These are phyloP conservation scores for Eupithecia pulchellata DNA, from an alignment of 2,888 invertebrate genomes.

Conservation along the genomic window DNA sequence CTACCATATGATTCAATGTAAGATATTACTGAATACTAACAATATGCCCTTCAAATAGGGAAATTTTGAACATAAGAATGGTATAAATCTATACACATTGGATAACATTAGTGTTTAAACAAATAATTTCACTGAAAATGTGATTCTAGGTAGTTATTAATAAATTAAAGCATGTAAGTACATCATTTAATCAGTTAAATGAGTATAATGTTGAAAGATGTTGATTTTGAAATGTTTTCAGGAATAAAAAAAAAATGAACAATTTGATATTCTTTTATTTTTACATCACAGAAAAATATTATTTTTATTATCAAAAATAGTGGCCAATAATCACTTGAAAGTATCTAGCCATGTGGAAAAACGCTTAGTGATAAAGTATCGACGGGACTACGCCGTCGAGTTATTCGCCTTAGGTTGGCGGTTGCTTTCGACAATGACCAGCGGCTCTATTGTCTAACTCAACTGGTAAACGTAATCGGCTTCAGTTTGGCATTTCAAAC, in stretches of 20 bases:
- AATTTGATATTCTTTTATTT: not conserved
- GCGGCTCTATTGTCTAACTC: too few species aligned
- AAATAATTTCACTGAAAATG: not conserved
- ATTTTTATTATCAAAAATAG: too few species aligned
- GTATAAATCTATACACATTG: not conserved
- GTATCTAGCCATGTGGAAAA: too few species aligned
- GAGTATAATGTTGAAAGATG: not conserved
- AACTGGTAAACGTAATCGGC: too few species aligned
- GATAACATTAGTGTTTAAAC: not conserved
- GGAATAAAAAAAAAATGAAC: slow-evolving; percentile 23
- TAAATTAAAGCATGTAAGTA: slow-evolving; percentile 1
- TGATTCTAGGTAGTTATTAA: not conserved
- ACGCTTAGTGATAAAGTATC: too few species aligned
- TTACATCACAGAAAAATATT: not conserved
- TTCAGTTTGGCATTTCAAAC: too few species aligned
- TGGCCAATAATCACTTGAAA: too few species aligned
- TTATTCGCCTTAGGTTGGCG: too few species aligned
- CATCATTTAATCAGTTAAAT: not conserved
- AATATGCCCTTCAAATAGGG: not conserved
- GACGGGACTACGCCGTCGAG: too few species aligned
- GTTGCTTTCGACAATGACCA: too few species aligned
- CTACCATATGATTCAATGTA: not conserved
- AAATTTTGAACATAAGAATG: not conserved
- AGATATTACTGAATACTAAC: not conserved
- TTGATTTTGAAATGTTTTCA: slow-evolving; percentile 20